Evolutionary conservation across 2,888 invertebrate genomes (phyloP).

Genomic region (Liodrosophila aerea): DNA sequence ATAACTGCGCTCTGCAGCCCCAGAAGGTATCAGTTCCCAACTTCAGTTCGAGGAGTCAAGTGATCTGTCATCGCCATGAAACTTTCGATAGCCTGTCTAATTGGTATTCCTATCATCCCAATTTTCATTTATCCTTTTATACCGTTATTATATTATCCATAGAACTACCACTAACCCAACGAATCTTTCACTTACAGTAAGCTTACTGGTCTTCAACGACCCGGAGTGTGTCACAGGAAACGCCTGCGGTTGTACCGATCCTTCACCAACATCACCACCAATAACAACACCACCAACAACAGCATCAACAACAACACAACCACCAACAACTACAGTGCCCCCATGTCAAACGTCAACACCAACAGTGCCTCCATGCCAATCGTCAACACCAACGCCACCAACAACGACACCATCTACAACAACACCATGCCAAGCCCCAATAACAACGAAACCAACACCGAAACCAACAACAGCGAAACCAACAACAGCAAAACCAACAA

Average conservation of each 20-base stretch:
- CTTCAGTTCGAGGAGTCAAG: constrained; percentile 1
- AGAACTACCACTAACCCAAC: background rate
- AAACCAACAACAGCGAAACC: background rate
- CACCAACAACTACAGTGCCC: too few species aligned
- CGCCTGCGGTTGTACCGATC: background rate
- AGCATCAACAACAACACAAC: too few species aligned
- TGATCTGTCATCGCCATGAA: constrained; percentile 1
- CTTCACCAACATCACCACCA: too few species aligned
- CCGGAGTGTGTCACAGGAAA: background rate
- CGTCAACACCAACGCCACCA: too few species aligned
- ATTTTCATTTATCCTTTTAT: background rate
- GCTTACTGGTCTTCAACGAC: constrained; percentile 8
- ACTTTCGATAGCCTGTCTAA: constrained; percentile 1
- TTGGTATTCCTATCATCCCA: too few species aligned
- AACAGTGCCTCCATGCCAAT: too few species aligned
- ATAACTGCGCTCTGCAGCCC: constrained; percentile 6
- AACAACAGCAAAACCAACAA: background rate
- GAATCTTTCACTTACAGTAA: background rate
- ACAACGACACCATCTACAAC: too few species aligned
- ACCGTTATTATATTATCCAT: too few species aligned
- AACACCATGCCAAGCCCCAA: too few species aligned
- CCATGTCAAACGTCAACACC: too few species aligned
- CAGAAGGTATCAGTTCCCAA: constrained; percentile 9
- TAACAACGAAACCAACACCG: background rate
- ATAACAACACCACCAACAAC: too few species aligned